Evolutionary conservation across 2,888 invertebrate genomes (phyloP).

Genomic region (Icerya purchasi): DNA sequence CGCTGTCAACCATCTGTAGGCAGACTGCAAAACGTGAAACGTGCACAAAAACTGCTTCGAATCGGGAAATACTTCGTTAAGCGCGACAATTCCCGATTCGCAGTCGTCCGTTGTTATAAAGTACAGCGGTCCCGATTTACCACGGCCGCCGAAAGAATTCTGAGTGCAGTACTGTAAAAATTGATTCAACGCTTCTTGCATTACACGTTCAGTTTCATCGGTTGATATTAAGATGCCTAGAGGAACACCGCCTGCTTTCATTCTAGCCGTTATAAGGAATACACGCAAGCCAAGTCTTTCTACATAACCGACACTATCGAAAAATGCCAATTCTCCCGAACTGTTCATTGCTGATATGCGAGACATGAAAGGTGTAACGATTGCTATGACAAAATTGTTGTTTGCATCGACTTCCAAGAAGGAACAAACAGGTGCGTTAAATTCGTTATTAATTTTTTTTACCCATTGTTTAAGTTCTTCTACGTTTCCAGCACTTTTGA

Average conservation of each 20-base stretch:
- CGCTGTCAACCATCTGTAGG: constrained; percentile 15
- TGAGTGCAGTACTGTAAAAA: constrained; percentile 1
- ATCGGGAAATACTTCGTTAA: constrained; percentile 11
- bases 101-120: constrained; percentile 17
- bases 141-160: constrained; percentile 8
- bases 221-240: constrained; percentile 4
- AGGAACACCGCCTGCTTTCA: constrained; percentile 3
- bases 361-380: constrained; percentile 12
- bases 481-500: neutral
- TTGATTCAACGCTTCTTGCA: neutral
- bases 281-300: constrained; percentile 6
- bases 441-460: neutral
- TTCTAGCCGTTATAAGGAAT: neutral
- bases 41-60: constrained; percentile 12
- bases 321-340: constrained; percentile 9
- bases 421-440: neutral
- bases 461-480: neutral
- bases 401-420: constrained; percentile 1
- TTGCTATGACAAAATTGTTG: constrained; percentile 2
- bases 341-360: neutral
- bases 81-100: constrained; percentile 13
- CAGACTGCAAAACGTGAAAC: constrained; percentile 16
- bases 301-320: constrained; percentile 2
- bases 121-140: constrained; percentile 11
- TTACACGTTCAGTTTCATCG: neutral